Base-by-base conservation (phyloP, 2,113 vertebrate species). In the Panthera uncia region DNA sequence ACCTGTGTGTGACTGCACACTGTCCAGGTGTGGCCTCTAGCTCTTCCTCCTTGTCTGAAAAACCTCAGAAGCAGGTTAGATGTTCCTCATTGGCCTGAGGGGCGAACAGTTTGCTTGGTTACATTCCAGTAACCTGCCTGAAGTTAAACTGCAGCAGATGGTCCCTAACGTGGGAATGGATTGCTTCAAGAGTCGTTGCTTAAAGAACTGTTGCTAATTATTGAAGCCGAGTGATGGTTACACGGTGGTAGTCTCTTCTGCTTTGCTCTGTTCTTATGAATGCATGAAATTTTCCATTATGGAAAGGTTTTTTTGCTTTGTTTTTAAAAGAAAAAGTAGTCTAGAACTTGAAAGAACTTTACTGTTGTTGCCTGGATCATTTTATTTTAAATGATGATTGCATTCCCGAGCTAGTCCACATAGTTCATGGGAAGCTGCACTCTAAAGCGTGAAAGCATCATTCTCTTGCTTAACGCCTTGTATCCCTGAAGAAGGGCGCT, bases 321-420 rank as follows among this genome's bases (percentile, higher is more conserved):
- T 63, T 29, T 33, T 55, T 93, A 73, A 18, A n/a, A 92, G 41
- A 82, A 57, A 89, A 91, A 71, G 29, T 71, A 83, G 16, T 74
- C 78, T 73, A 66, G 55, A 94, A 87, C 23, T 74, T 90, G 41
- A 94, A 90, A 78, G 4, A 50, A 41, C 25, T 94, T 83, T 91
- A 76, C 80, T 27, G 0, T 71, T 89, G 19, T 94, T 91, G 18
- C 4, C 15, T 88, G 14, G 33, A 13, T 71, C n/a, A 5, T 74
- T 83, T 83, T 55, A 21, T 55, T 95, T 74, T 95, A 89, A 90
- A 23, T 65, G 29, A 33, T 29, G 27, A 25, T 38, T 57, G 48
- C 10, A 23, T 84, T 82, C 45, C 50, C 1, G 5, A 45, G 41
- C 41, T 48, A 31, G 33, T 85, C 33, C 79, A 18, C 13, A 19